Percentiles rank a stretch among this genome's conserved stretches.
phyloP scores from a whole-genome alignment of 1,140 invertebrate species.

The Maniola jurtina region DNA sequence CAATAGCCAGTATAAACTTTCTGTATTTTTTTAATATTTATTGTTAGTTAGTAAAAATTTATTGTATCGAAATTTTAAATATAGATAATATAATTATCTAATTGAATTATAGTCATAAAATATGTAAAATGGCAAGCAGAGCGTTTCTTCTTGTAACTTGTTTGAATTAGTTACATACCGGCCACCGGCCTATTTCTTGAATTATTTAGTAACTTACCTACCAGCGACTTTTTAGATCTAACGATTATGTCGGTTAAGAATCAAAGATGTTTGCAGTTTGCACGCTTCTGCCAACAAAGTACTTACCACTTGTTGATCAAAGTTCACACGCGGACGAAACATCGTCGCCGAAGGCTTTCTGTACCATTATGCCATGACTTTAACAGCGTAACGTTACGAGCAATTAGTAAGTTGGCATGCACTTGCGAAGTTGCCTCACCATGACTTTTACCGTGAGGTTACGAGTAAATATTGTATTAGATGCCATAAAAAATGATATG shows the following conservation, averaged over 20 bases:
- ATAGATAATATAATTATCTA: too few relatives aligned
- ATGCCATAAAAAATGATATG: slow-evolving; percentile 14
- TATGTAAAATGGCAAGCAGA: too few relatives aligned
- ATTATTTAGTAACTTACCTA: too few relatives aligned
- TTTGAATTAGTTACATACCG: too few relatives aligned
- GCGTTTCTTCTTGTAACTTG: too few relatives aligned
- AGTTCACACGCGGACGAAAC: background rate
- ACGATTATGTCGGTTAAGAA: background rate
- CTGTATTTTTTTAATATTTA: slow-evolving; percentile 9
- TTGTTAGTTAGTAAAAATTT: background rate
- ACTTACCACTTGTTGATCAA: background rate
- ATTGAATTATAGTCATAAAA: too few relatives aligned
- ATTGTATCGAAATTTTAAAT: background rate
- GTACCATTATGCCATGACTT: background rate
- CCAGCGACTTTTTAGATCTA: too few relatives aligned
- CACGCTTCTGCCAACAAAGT: background rate
- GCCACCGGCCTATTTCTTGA: too few relatives aligned
- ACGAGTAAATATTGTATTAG: slow-evolving; percentile 16
- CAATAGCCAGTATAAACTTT: slow-evolving; percentile 25
- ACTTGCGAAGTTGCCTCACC: slow-evolving; percentile 40
- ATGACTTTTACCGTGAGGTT: slow-evolving; percentile 26
- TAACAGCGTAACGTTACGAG: slow-evolving; percentile 36
- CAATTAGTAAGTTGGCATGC: slow-evolving; percentile 49
- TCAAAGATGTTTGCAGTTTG: background rate
- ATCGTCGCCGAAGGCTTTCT: background rate